Evolutionary conservation across 1,140 invertebrate genomes (phyloP), one percentile per base, ranked within the genome.

Genomic region (Uloborus diversus): DNA sequence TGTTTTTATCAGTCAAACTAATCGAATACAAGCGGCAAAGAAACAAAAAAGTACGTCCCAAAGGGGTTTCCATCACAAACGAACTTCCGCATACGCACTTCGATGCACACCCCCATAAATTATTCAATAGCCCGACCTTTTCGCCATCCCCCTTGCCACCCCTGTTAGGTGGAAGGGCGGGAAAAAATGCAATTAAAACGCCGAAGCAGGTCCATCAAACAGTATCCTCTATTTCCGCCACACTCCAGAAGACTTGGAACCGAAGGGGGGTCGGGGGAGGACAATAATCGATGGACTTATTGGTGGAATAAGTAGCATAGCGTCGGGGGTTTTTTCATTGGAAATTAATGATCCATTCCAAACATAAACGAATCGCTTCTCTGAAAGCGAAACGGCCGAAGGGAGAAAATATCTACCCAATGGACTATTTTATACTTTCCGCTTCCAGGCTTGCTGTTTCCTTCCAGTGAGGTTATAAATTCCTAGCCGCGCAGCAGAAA

Each of bases 401-500:
- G 59, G 71, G 23, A 64, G 61, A 47, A 75, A 75, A 53, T 64
- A 64, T 75, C 57, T 75, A 59, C 71, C 71, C 71, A 64, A 75
- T 75, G 71, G 71, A 64, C 71, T 75, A 64, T 75, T 75, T 75
- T 75, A 75, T 75, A 61, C 69, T 73, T 73, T 73, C 69, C 69
- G 69, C 69, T 61, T 73, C 69, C 53, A 25, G 28, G 11, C 32
- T 20, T 27, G 37, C 42, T 56, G 33, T 53, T 33, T 9, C 23
- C 14, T 30, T 28, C 42, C 13, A n/a, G 32, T 3, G 30, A 57
- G 69, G 53, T 61, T 73, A 47, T 73, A 73, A 73, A 73, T 73
- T 61, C 35, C 69, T 42, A 37, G 37, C 37, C n/a, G n/a, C n/a
- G n/a, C n/a, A n/a, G n/a, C n/a, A n/a, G n/a, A n/a, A n/a, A n/a